phyloP scores from a whole-genome alignment of 2,888 invertebrate species.

The Scrobipalpa atriplicella region DNA sequence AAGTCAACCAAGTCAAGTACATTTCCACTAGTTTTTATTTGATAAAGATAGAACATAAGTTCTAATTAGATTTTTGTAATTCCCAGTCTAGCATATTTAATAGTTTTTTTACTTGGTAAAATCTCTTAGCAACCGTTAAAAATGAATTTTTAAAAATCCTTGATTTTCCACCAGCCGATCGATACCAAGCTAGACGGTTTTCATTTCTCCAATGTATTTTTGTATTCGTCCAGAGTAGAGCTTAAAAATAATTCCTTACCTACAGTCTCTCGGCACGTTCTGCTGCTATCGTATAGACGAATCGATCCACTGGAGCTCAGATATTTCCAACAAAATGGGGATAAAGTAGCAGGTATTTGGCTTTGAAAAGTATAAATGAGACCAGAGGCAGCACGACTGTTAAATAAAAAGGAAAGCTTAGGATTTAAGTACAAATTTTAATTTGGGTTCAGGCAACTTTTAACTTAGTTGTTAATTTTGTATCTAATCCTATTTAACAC shows the following conservation, averaged over 20 bases:
- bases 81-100: too few relatives aligned
- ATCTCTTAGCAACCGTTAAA: too few relatives aligned
- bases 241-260: conserved; percentile 69
- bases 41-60: too few relatives aligned
- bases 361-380: not conserved
- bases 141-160: not conserved
- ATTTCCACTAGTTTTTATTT: too few relatives aligned
- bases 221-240: conserved; percentile 43
- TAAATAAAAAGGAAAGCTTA: not conserved
- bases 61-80: too few relatives aligned
- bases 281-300: conserved; percentile 65
- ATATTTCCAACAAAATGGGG: conserved; percentile 49
- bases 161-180: not conserved
- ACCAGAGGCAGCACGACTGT: not conserved
- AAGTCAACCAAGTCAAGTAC: too few relatives aligned
- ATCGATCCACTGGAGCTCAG: conserved; percentile 55
- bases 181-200: not conserved
- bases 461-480: too few relatives aligned
- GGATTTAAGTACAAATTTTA: not conserved
- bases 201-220: conserved; percentile 7
- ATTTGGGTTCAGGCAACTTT: too few relatives aligned
- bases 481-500: too few relatives aligned
- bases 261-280: conserved; percentile 66
- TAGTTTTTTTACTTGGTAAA: too few relatives aligned
- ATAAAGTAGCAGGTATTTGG: conserved; percentile 9